phyloP scores from a whole-genome alignment of 2,113 vertebrate species.

The Pavo muticus region DNA sequence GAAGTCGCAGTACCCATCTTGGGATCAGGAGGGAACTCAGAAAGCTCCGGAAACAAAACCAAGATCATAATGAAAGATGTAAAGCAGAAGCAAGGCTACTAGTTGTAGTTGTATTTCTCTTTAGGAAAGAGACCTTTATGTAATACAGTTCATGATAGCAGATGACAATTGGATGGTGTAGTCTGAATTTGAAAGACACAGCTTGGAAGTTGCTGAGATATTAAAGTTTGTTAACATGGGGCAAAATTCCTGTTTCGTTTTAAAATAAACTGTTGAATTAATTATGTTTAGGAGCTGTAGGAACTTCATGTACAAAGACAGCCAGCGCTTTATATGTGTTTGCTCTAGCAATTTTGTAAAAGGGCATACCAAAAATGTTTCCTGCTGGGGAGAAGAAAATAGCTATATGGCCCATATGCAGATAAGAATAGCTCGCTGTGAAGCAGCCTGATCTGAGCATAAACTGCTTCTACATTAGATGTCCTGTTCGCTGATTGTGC shows the following conservation, averaged over 20 bases:
- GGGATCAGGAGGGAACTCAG: rapidly evolving
- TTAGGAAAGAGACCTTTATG: neutral
- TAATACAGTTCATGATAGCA: neutral
- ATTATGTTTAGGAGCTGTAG: neutral
- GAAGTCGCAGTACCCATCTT: neutral
- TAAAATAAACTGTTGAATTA: neutral
- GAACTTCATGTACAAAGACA: neutral
- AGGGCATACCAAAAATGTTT: neutral
- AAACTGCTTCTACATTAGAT: neutral
- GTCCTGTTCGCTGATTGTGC: neutral
- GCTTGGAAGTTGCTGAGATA: neutral
- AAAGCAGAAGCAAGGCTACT: neutral
- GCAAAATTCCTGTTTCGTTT: no score
- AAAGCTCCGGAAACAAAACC: neutral
- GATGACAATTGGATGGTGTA: neutral
- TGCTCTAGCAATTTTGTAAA: neutral
- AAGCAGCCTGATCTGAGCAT: neutral
- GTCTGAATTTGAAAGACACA: neutral
- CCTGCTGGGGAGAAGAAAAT: neutral
- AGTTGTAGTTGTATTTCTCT: neutral
- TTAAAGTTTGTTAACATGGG: neutral
- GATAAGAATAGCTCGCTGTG: neutral
- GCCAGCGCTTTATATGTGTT: neutral
- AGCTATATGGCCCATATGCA: neutral
- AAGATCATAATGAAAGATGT: neutral